phyloP scores from a whole-genome alignment of 2,797 vertebrate genomes.

The Sciaenops ocellatus region DNA sequence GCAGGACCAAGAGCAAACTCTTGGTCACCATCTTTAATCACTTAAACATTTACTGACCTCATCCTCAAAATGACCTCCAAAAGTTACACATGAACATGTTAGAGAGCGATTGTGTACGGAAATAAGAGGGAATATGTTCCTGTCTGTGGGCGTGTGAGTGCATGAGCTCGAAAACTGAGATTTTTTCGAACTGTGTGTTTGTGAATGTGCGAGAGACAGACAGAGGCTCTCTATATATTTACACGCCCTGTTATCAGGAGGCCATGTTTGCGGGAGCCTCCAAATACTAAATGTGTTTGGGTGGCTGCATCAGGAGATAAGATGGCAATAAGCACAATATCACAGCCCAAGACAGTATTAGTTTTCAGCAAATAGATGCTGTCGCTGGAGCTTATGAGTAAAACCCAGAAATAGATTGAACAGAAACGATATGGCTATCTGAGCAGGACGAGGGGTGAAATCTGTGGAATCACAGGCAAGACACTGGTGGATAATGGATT shows the following conservation, averaged over 20 bases:
- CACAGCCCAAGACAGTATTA: conserved; percentile 70
- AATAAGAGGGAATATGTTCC: not conserved
- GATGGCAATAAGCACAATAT: conserved; percentile 76
- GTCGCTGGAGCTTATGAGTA: conserved; percentile 58
- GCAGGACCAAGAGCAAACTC: conserved; percentile 1
- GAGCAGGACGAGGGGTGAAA: conserved; percentile 36
- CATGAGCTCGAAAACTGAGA: conserved; percentile 20
- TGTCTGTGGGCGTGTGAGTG: conserved; percentile 13
- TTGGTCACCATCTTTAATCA: conserved; percentile 30
- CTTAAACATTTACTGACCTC: not conserved
- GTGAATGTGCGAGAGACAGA: conserved; percentile 42
- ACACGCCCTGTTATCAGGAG: conserved; percentile 61
- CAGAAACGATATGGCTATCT: conserved; percentile 43
- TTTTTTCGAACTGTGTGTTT: conserved; percentile 36
- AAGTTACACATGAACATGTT: not conserved
- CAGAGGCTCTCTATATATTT: conserved; percentile 60
- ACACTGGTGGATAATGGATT: conserved; percentile 32
- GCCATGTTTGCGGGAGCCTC: conserved; percentile 57
- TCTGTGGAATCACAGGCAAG: conserved; percentile 46
- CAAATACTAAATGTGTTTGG: conserved; percentile 73
- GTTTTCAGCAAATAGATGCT: conserved; percentile 73
- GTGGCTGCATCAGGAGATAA: conserved; percentile 75
- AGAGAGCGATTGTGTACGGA: not conserved
- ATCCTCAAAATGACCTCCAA: conserved; percentile 11
- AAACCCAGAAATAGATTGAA: conserved; percentile 54